Base-by-base conservation (phyloP, 2,888 invertebrate genomes). In the Lepidonotus clava region DNA sequence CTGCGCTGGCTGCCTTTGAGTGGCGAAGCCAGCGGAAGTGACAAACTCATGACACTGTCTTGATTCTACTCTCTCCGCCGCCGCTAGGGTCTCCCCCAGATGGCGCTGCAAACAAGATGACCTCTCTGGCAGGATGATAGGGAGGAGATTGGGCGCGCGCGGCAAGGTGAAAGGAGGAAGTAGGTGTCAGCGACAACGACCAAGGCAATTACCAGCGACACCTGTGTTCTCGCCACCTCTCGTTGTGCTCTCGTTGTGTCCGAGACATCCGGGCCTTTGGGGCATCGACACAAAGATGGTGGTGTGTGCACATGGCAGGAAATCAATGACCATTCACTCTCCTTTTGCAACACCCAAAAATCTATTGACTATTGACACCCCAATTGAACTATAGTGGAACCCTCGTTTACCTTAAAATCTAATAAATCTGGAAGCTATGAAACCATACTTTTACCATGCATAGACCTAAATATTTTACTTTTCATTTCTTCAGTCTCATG, bases 141-240 rank as follows among this genome's bases (percentile, higher is more conserved):
- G 11, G 11, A 21, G 38, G 14, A 38, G 34, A 14, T 38, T 0
- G 71, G 36, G 71, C 11, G 6, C 46, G 18, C 21, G 71, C 18
- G 36, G 28, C 8, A 32, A 28, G 61, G 61, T 61, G 61, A 61
- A 28, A 61, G 80, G 80, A 80, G 80, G 80, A 80, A 80, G 80
- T 24, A 28, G 32, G 80, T 80, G 80, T 46, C 80, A 80, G 14
- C 80, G 32, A 28, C 80, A 80, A 80, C 28, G 51, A 41, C 46
- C 80, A 46, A 46, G 28, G 28, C 51, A 80, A 80, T 80, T 80
- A 80, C 24, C 80, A 28, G 21, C 28, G 46, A 80, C 41, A 80
- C 80, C 80, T 46, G 80, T 51, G 80, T 80, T 51, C 80, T 46
- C 80, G 28, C 80, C 46, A 80, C 46, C 28, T 80, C 80, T 41